A percentile compares a stretch with the other conserved stretches of the same genome.
phyloP scores from a whole-genome alignment of 1,140 invertebrate genomes.

The Liolophura sinensis region DNA sequence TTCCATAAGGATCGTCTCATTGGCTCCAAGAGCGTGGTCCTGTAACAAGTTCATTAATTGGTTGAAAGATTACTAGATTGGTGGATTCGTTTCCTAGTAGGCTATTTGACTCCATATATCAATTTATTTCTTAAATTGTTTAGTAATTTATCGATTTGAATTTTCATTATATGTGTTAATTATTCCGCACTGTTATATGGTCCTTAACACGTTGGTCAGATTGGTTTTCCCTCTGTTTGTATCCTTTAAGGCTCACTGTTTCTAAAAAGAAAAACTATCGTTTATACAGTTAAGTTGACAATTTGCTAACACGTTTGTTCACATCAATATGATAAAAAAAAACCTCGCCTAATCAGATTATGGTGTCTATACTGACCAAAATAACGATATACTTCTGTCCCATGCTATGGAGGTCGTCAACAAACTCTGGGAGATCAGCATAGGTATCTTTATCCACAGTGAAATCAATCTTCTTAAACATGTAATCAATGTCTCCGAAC shows the following conservation, averaged over 20 bases:
- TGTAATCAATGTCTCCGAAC: slow-evolving; percentile 61
- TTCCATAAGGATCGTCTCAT: slow-evolving; percentile 20
- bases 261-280: no score
- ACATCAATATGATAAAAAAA: not conserved
- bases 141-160: no score
- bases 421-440: slow-evolving; percentile 51
- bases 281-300: not conserved
- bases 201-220: no score
- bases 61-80: no score
- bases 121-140: no score
- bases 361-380: slow-evolving; percentile 38
- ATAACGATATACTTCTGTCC: slow-evolving; percentile 58
- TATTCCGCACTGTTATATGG: no score
- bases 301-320: not conserved
- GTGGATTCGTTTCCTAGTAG: no score
- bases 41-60: slow-evolving; percentile 10
- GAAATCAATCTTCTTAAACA: slow-evolving; percentile 55
- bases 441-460: slow-evolving; percentile 55
- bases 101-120: no score
- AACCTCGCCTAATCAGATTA: not conserved
- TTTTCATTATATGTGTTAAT: no score
- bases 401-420: slow-evolving; percentile 51
- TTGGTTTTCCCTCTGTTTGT: no score
- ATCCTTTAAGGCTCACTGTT: not conserved
- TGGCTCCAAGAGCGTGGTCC: slow-evolving; percentile 50